Base-by-base conservation (phyloP, 2,888 invertebrate genomes). In the Ophioninae sp. region DNA sequence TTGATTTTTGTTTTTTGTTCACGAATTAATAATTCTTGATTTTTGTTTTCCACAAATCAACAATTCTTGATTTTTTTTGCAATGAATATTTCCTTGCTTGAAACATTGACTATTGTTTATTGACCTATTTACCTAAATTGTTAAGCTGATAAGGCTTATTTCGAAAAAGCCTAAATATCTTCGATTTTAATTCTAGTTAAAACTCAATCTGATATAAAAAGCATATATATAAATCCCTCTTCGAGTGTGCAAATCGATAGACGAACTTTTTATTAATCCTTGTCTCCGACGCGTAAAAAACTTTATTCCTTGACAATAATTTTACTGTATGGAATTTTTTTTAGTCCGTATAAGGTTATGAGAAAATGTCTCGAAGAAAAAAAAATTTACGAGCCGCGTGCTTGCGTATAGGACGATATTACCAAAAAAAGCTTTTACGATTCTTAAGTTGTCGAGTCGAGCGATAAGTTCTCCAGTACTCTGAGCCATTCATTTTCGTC, bases 171-270 rank as follows among this genome's bases (percentile, higher is more conserved):
- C 51, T 51, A 17, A 51, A 51, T 17, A 13, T 51, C 5, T 5
- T 51, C 13, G 13, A 17, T 1, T 13, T 13, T 17, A 13, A 51
- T 51, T 17, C 13, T 51, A 13, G 51, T 17, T 51, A 51, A 51
- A 51, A 51, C 5, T 51, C 51, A 17, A 13, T 17, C 51, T 51
- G 10, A 51, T 51, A 30, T 30, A 30, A 30, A 30, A 30, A 3
- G 3, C 30, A 30, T 13, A 13, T 51, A 30, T 20, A 69, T 30
- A 37, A 56, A 51, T 37, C 6, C 22, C 30, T 51, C 8, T 20
- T 8, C 37, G 23, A 56, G n/a, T n/a, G 30, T 56, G 37, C n/a
- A 13, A 56, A 69, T 69, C 58, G 56, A 58, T 69, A 37, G 37
- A 30, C n/a, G 56, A 58, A 69, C 10, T 69, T 51, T 20, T 56